Percentiles rank a stretch among this genome's conserved stretches.
phyloP scores from a whole-genome alignment of 2,888 invertebrate species.

The Chaetogeoica ovagalla region DNA sequence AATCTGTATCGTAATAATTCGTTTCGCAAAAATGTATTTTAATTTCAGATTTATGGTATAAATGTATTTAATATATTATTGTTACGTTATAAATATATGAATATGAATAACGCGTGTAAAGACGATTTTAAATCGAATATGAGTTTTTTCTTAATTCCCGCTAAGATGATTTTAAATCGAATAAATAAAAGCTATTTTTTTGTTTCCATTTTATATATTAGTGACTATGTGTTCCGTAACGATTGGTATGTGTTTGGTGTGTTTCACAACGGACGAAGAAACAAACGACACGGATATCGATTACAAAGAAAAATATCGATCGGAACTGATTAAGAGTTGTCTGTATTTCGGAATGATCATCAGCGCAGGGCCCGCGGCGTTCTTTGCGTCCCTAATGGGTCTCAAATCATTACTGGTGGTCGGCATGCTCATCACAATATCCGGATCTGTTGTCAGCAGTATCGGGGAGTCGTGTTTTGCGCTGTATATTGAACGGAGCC shows the following conservation, averaged over 20 bases:
- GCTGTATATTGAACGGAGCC: background rate
- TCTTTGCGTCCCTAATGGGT: background rate
- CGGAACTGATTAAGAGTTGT: background rate
- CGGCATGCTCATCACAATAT: background rate
- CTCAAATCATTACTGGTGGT: background rate
- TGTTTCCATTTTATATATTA: slow-evolving; percentile 1
- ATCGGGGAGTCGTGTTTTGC: too few relatives aligned
- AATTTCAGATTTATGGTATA: too few relatives aligned
- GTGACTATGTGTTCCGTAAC: slow-evolving; percentile 18
- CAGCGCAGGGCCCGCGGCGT: slow-evolving; percentile 10
- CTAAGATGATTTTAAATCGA: background rate
- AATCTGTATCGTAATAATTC: too few relatives aligned
- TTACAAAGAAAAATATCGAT: background rate
- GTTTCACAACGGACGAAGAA: too few relatives aligned
- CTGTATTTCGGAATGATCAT: background rate
- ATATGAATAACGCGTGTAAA: background rate
- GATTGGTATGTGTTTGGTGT: slow-evolving; percentile 28
- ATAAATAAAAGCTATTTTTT: background rate
- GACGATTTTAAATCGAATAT: background rate
- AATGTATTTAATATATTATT: too few relatives aligned
- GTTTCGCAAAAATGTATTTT: too few relatives aligned
- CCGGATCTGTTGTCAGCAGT: background rate
- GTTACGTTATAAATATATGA: too few relatives aligned
- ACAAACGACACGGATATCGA: background rate
- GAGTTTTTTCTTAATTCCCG: too few relatives aligned